Conservation (phyloP, 1,140 invertebrate genomes). For the Hypothenemus hampei region DNA sequence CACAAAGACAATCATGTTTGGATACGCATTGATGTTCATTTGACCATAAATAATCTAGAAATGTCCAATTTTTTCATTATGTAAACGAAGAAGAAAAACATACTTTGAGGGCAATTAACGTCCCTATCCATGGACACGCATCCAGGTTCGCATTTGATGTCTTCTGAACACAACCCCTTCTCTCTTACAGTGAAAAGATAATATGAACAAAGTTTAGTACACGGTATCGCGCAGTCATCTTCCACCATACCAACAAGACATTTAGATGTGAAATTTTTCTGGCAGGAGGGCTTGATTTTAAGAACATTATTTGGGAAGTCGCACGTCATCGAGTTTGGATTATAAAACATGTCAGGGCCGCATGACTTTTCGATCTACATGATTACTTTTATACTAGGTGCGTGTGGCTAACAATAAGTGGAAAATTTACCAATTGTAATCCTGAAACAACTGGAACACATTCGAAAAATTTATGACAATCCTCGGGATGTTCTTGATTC, state of each 20-base stretch:
- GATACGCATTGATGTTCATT: slow-evolving; percentile 66
- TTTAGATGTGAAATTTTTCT: slow-evolving; percentile 5
- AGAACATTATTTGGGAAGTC: slow-evolving; percentile 59
- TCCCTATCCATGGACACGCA: slow-evolving; percentile 33
- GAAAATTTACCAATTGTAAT: slow-evolving; percentile 38
- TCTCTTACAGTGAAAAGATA: slow-evolving; percentile 47
- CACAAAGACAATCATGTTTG: slow-evolving; percentile 64
- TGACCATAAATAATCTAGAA: slow-evolving; percentile 51
- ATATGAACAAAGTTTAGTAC: slow-evolving; percentile 51
- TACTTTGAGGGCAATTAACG: slow-evolving; percentile 36
- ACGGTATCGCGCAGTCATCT: slow-evolving; percentile 52
- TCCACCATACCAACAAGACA: slow-evolving; percentile 47
- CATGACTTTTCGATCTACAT: slow-evolving; percentile 53
- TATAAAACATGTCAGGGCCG: slow-evolving; percentile 55
- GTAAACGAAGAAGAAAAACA: too few species aligned
- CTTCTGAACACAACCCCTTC: slow-evolving; percentile 46
- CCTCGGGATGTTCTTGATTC: slow-evolving; percentile 48
- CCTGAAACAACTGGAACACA: slow-evolving; percentile 47
- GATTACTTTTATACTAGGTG: too few species aligned
- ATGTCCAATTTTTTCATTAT: not conserved
- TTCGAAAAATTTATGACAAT: slow-evolving; percentile 59
- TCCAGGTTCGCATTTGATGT: slow-evolving; percentile 50
- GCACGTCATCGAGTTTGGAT: slow-evolving; percentile 56
- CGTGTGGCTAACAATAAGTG: not conserved
- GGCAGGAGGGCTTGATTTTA: slow-evolving; percentile 56